Evolutionary conservation across 1,140 invertebrate species (phyloP), one percentile per base, ranked within the genome.

Genomic region (honey bee (Apis mellifera)): DNA sequence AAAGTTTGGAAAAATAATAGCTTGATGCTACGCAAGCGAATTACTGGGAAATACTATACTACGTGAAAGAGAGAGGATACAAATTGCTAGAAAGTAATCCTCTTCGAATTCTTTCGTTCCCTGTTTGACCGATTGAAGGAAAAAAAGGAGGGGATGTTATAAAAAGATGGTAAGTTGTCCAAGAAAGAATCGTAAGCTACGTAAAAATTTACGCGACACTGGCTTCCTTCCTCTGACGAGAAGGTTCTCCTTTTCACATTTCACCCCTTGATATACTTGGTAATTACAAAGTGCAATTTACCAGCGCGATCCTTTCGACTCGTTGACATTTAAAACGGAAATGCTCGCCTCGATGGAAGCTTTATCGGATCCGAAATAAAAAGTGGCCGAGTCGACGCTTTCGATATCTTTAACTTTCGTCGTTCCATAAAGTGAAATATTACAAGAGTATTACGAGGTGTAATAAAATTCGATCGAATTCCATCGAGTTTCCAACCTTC

Each of bases 121-220:
- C 1, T 9, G 59, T 17, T 26, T 11, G 12, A 17, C 50, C 13
- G 26, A 19, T 21, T 42, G 7, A 42, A 7, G 9, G n/a, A 32
- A n/a, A 32, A n/a, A 17, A 54, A 15, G 11, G 42, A 52, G 50
- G 42, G 8, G 17, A 5, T 19, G 48, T 76, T 76, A 76, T 65
- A 76, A 76, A 76, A 65, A 69, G 54, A 69, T 59, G 66, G 60
- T 26, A 69, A n/a, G 32, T 48, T 32, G 64, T 13, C 26, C 78
- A 26, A 21, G 21, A 60, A n/a, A 48, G 23, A 17, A 42, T 72
- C 69, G 64, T n/a, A n/a, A n/a, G n/a, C 69, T 59, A 78, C 65
- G 70, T 80, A 70, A 52, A 80, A 64, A 73, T 80, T 74, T 62
- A 80, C 78, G 70, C 70, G 70, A 48, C 59, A 54, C 11, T 80